Percentiles rank a stretch among this genome's conserved stretches.
These are phyloP conservation scores for Drosophila pachea DNA, from an alignment of 1,140 invertebrate species.

Conservation along the genomic window DNA sequence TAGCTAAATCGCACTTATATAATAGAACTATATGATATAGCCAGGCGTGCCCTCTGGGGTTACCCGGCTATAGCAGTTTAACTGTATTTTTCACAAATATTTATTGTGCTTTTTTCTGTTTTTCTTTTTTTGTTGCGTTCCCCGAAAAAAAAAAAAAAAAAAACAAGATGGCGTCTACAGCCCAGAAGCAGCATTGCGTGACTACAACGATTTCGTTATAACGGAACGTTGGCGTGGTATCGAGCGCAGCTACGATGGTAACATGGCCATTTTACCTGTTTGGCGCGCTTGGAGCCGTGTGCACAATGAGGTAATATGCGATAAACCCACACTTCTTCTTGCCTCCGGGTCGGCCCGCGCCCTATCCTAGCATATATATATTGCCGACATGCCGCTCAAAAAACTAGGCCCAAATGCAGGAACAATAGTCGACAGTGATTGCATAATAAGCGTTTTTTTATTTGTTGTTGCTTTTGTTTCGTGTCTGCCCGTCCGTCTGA, in stretches of 20 bases:
- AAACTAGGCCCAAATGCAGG: slow-evolving; percentile 45
- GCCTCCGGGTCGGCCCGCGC: neutral
- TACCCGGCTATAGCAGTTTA: no score
- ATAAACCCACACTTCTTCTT: slow-evolving; percentile 7
- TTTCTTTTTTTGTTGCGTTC: slow-evolving; percentile 37
- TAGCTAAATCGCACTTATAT: no score
- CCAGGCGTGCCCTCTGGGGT: no score
- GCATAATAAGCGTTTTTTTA: slow-evolving; percentile 70
- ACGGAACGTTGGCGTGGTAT: slow-evolving; percentile 78
- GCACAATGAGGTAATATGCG: slow-evolving; percentile 78
- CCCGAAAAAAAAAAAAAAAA: slow-evolving; percentile 57
- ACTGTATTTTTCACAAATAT: slow-evolving; percentile 49
- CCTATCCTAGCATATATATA: slow-evolving; percentile 7
- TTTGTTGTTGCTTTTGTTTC: slow-evolving; percentile 17
- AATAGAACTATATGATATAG: no score
- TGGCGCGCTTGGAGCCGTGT: slow-evolving; percentile 78
- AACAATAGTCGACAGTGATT: slow-evolving; percentile 68
- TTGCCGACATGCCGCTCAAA: slow-evolving; percentile 65
- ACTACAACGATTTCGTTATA: slow-evolving; percentile 79
- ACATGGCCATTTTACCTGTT: slow-evolving; percentile 78
- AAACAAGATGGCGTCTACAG: slow-evolving; percentile 69
- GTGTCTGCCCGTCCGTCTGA: slow-evolving; percentile 49
- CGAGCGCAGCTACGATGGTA: slow-evolving; percentile 77
- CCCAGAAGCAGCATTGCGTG: slow-evolving; percentile 69
- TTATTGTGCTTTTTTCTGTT: slow-evolving; percentile 22